Conservation (phyloP, 2,888 invertebrate genomes). For the Patella depressa region DNA sequence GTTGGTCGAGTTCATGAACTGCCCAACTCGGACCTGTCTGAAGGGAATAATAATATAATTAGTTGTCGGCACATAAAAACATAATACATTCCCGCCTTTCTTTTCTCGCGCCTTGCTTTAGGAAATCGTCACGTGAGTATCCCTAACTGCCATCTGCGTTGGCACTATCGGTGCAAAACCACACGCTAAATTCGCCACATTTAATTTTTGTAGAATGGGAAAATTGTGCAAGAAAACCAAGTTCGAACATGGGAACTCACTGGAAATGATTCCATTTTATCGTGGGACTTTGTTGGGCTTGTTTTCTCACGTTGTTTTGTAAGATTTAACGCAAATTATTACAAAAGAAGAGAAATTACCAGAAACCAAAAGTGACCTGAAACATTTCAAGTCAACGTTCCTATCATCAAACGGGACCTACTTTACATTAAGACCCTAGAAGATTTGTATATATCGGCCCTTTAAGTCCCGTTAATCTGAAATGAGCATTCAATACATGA, state of each 20-base stretch:
- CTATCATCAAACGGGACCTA: background rate
- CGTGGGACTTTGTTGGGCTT: background rate
- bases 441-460: background rate
- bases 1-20: background rate
- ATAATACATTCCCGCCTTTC: conserved; percentile 19
- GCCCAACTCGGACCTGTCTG: background rate
- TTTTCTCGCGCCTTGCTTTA: conserved; percentile 7
- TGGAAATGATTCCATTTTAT: background rate
- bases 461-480: too few relatives aligned
- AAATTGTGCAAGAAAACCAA: conserved; percentile 1
- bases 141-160: conserved; percentile 17
- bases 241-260: background rate
- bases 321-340: background rate
- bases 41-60: conserved; percentile 19
- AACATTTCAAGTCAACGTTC: too few relatives aligned
- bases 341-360: too few relatives aligned
- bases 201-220: background rate
- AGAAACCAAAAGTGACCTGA: too few relatives aligned
- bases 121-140: background rate
- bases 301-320: conserved; percentile 6
- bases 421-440: background rate
- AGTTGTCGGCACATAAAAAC: conserved; percentile 19
- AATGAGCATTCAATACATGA: too few relatives aligned
- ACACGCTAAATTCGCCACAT: conserved; percentile 4
- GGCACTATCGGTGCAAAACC: conserved; percentile 16